Evolutionary conservation across 2,888 invertebrate genomes (phyloP), one percentile per base, ranked within the genome.

Genomic region (Melinaea marsaeus): DNA sequence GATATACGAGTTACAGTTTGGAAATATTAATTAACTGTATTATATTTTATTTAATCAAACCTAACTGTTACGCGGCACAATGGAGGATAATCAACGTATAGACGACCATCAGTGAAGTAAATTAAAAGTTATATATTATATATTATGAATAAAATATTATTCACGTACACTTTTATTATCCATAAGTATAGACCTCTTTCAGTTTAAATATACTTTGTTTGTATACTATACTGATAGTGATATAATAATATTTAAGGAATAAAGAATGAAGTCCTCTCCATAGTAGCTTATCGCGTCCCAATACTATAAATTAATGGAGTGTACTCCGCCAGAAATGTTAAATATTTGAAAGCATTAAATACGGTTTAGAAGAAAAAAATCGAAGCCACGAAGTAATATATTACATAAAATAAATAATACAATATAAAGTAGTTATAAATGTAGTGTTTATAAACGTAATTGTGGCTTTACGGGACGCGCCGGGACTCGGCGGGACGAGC

Each of bases 341-440:
- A 90, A 90, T 87, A 90, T 89, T 90, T 88, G 87, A 90, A 88
- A 85, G 88, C 85, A 76, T 77, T 74, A 74, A 72, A 80, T 83
- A 82, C 62, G 64, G 80, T 80, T 86, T 87, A 88, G 87, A 86
- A 88, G 22, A 88, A 74, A 51, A 81, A 89, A 88, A 85, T 80
- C 83, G 81, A 86, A 88, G 79, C 83, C 84, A 79, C 79, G 84
- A 78, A 78, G 79, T 88, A 90, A 90, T 88, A 87, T 88, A 90
- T 90, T 89, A 90, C 88, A 78, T 87, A 88, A 88, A 90, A 90
- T 90, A 88, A 90, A 90, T 90, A 89, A 88, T 86, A 83, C 86
- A 89, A 89, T 90, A 87, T 88, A 88, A 89, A 88, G 86, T 87
- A 86, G 87, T 89, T 86, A 88, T 88, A 86, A 87, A 88, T 84